A percentile compares a stretch with the other conserved stretches of the same genome.
phyloP scores from a whole-genome alignment of 30 jellyfish, hydroid and myxozoan genomes.

The Cassiopea andromeda region DNA sequence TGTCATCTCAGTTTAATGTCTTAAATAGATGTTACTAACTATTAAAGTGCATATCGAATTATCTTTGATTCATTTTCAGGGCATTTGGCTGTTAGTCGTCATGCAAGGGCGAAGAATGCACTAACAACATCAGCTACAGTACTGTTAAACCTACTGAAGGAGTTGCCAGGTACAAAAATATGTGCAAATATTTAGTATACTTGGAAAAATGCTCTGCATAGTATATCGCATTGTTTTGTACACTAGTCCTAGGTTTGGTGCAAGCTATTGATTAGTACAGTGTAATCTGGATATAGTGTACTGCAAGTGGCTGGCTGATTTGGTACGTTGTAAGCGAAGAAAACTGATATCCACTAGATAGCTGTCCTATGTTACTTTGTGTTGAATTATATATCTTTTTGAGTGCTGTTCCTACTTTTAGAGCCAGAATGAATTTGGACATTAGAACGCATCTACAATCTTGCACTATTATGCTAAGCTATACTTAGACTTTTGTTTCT shows the following conservation, averaged over 20 bases:
- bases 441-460: too few relatives aligned
- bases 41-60: neutral
- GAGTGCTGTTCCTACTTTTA: too few relatives aligned
- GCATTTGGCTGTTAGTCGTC: slow-evolving; percentile 18
- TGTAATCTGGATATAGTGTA: neutral
- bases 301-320: too few relatives aligned
- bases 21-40: neutral
- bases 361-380: neutral
- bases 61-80: slow-evolving; percentile 11
- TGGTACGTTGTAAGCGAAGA: neutral
- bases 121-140: slow-evolving; percentile 26
- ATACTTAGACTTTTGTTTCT: too few relatives aligned
- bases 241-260: neutral
- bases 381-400: too few relatives aligned
- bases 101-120: slow-evolving; percentile 25
- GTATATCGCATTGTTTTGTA: neutral
- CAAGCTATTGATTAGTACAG: neutral
- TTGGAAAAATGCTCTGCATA: too few relatives aligned
- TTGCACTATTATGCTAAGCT: too few relatives aligned
- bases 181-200: neutral
- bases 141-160: neutral
- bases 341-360: neutral
- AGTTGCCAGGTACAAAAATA: neutral
- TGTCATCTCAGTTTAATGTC: neutral
- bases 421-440: too few relatives aligned